phyloP scores from a whole-genome alignment of 2,113 vertebrate genomes.

The Bos javanicus region DNA sequence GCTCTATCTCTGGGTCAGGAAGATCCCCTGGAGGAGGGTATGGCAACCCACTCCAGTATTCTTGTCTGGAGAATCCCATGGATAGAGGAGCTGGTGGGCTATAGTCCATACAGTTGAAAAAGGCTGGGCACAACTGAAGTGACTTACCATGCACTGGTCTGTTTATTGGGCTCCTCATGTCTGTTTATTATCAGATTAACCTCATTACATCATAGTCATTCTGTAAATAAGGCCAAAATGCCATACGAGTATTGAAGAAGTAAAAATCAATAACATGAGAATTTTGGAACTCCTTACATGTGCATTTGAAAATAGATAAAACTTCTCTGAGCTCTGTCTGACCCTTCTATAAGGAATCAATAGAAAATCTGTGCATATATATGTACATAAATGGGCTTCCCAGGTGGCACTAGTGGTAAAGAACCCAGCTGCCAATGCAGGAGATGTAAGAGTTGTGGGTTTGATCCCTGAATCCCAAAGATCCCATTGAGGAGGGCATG shows the following conservation, averaged over 20 bases:
- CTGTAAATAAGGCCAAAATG: background rate
- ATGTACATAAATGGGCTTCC: background rate
- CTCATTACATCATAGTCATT: background rate
- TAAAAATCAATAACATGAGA: background rate
- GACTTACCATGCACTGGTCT: background rate
- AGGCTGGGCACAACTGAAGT: background rate
- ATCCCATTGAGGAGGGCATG: background rate
- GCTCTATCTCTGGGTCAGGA: background rate
- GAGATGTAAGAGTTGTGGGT: fast-evolving
- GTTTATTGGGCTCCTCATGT: background rate
- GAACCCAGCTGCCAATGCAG: background rate
- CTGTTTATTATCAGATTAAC: background rate
- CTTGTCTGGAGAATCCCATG: background rate
- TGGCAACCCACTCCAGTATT: background rate
- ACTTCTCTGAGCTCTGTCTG: background rate
- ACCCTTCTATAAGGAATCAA: background rate
- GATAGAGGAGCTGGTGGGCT: background rate
- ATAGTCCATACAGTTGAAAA: background rate
- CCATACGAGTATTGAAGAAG: background rate
- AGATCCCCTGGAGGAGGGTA: background rate
- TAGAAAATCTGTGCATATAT: background rate
- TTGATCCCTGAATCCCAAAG: background rate
- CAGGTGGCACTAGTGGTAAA: background rate
- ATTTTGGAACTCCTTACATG: background rate
- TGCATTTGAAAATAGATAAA: background rate